These are phyloP conservation scores for Gastrophryne carolinensis DNA, from an alignment of 2,797 vertebrate species.

Conservation along the genomic window DNA sequence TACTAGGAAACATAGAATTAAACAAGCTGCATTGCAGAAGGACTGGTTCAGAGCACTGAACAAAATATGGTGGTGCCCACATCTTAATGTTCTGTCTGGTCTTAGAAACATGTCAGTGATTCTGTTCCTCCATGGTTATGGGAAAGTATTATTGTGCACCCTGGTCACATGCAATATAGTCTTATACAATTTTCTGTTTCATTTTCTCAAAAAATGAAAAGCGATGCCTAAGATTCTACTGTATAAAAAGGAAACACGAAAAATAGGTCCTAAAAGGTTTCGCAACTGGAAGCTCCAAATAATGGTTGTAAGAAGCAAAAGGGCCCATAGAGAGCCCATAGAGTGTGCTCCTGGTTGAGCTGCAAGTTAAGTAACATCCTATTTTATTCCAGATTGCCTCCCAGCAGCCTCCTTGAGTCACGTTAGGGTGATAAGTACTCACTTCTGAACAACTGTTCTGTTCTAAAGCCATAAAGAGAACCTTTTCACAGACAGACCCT, in stretches of 20 bases:
- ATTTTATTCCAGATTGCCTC: neutral
- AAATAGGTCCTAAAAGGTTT: neutral
- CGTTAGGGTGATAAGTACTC: constrained; percentile 20
- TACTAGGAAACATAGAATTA: too few relatives aligned
- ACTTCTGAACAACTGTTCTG: constrained; percentile 19
- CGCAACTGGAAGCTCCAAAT: neutral
- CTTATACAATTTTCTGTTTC: too few relatives aligned
- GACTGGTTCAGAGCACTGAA: too few relatives aligned
- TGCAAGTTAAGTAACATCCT: neutral
- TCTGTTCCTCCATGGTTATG: too few relatives aligned
- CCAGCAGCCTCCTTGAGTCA: neutral
- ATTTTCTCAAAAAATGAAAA: too few relatives aligned
- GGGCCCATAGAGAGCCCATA: neutral
- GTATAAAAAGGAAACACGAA: neutral
- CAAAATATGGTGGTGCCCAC: too few relatives aligned
- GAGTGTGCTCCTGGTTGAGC: neutral
- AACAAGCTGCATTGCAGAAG: too few relatives aligned
- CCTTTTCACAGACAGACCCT: constrained; percentile 28
- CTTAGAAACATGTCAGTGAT: too few relatives aligned
- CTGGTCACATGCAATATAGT: too few relatives aligned
- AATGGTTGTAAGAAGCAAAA: neutral
- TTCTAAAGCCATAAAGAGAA: constrained; percentile 25
- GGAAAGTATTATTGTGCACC: too few relatives aligned
- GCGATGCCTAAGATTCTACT: too few relatives aligned
- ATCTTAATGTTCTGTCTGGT: too few relatives aligned